Conservation (phyloP, 1,140 invertebrate species). For the Venustaconcha ellipsiformis region DNA sequence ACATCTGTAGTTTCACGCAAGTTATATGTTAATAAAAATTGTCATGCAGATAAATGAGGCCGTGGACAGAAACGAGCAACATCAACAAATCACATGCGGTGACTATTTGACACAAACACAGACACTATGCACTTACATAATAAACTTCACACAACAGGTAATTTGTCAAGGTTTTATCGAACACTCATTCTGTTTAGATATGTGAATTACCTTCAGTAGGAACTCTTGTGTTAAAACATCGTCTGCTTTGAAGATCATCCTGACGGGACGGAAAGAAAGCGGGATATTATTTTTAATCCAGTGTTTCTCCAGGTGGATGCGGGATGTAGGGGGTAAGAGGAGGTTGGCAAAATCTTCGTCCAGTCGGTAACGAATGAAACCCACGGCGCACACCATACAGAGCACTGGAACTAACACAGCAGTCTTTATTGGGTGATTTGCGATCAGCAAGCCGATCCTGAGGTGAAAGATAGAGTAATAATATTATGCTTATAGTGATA, state of each 20-base stretch:
- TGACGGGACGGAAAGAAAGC: slow-evolving; percentile 17
- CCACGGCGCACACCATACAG: slow-evolving; percentile 10
- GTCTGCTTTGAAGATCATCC: slow-evolving; percentile 20
- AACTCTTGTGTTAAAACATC: slow-evolving; percentile 21
- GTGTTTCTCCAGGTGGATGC: slow-evolving; percentile 21
- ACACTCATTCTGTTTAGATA: too few species aligned
- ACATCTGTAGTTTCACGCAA: too few species aligned
- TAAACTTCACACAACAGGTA: too few species aligned
- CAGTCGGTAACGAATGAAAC: slow-evolving; percentile 23
- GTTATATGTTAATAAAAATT: too few species aligned
- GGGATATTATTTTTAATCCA: slow-evolving; percentile 24
- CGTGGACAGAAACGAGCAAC: too few species aligned
- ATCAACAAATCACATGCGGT: too few species aligned
- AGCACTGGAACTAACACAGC: slow-evolving; percentile 16
- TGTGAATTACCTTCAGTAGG: slow-evolving; percentile 10
- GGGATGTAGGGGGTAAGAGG: slow-evolving; percentile 23
- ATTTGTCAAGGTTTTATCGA: too few species aligned
- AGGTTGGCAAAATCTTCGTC: slow-evolving; percentile 25
- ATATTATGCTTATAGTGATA: too few species aligned
- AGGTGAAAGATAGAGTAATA: background rate
- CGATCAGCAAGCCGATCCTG: slow-evolving; percentile 18
- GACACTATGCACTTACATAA: too few species aligned
- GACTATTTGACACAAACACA: too few species aligned
- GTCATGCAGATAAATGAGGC: too few species aligned
- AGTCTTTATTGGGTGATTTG: slow-evolving; percentile 4